Base-by-base conservation (phyloP, 2,113 vertebrate genomes). In the Acrocephalus arundinaceus region DNA sequence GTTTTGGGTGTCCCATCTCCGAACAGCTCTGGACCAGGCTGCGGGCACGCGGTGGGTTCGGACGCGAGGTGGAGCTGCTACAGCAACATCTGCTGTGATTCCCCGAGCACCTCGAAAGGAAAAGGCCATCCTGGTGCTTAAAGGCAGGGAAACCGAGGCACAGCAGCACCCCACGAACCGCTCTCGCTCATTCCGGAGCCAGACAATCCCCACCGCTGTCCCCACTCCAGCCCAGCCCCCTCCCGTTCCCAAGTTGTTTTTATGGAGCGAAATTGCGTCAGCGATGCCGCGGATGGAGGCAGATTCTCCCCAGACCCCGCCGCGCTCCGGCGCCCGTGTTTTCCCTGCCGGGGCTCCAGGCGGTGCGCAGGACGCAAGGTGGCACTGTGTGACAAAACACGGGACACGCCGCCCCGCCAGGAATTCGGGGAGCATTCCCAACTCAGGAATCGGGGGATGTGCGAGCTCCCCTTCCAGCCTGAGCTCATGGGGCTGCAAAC, bases 91-190 rank as follows among this genome's bases (percentile, higher is more conserved):
- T 4, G 23, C 49, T 2, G 57, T 2, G 25, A 3, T 20, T n/a
- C 74, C 73, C 39, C 0, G 4, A 21, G 51, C 55, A 0, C 49
- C 39, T 49, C 1, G 5, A 1, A 4, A 13, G 73, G 22, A 33
- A 37, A 22, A 15, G 30, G 23, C 9, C 43, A 12, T 11, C 61
- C 63, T 1, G 5, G 3, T 2, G 51, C 28, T 11, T 1, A 5
- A 11, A 25, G 13, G 1, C 0, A 0, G 54, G 63, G 72, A 87
- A 79, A 72, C 57, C 0, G 35, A 85, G 93, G 55, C 92, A 37
- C 46, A 0, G 67, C 78, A 7, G 3, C 76, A 0, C 24, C 55
- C 22, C 35, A 0, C 1, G 6, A 7, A 2, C 18, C 0, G 0
- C 45, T 41, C 37, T 7, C 1, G 16, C 11, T 21, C 71, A 0